A percentile compares a stretch with the other conserved stretches of the same genome.
Conservation (phyloP, 1,140 invertebrate genomes). For the Zelostemma sp. region DNA sequence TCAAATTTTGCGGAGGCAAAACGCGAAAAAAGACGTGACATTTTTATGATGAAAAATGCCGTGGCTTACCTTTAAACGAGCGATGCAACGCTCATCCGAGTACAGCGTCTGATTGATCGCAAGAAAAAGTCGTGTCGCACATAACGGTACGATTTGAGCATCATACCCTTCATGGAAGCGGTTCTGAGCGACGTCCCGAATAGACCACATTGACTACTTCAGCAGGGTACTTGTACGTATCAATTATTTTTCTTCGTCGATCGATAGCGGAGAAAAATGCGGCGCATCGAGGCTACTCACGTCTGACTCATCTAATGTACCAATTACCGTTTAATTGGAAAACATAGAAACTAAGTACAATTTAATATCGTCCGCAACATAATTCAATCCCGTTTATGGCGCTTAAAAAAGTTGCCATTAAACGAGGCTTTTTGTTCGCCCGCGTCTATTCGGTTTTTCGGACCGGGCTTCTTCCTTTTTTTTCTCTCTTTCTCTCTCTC, state of each 20-base stretch:
- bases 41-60: too few relatives aligned
- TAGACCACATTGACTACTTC: conserved; percentile 50
- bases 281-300: conserved; percentile 42
- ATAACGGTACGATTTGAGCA: conserved; percentile 67
- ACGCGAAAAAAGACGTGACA: neutral
- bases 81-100: conserved; percentile 37
- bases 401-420: conserved; percentile 2
- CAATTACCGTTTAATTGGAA: conserved; percentile 47
- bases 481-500: neutral
- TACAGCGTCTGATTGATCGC: conserved; percentile 50
- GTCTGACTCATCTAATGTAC: conserved; percentile 42
- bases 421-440: neutral
- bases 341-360: conserved; percentile 13
- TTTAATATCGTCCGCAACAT: neutral
- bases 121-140: conserved; percentile 59
- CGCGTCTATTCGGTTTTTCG: neutral
- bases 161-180: conserved; percentile 67
- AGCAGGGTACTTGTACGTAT: conserved; percentile 42
- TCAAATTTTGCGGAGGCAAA: neutral
- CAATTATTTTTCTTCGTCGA: conserved; percentile 49
- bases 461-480: neutral
- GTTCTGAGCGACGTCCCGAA: conserved; percentile 62
- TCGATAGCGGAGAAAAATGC: conserved; percentile 31
- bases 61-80: conserved; percentile 33
- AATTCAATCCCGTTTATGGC: conserved; percentile 17